Percentiles rank a stretch among this genome's conserved stretches.
Evolutionary conservation across 1,140 invertebrate species (phyloP).

Genomic region (Leptinotarsa undecemlineata): DNA sequence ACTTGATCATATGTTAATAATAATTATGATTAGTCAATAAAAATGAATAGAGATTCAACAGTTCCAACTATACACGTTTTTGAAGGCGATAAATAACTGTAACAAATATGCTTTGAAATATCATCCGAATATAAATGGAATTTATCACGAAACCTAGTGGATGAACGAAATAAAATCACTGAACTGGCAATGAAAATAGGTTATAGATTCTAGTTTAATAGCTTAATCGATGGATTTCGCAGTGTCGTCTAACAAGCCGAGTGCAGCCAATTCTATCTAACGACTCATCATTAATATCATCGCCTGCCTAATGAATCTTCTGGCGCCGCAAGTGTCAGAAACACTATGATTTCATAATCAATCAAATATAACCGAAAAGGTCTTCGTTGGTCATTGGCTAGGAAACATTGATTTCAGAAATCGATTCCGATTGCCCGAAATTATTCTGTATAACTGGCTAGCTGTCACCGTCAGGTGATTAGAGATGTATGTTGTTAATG

Average conservation of each 20-base stretch:
- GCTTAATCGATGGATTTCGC: background rate
- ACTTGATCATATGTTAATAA: no score
- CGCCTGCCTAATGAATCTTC: slow-evolving; percentile 7
- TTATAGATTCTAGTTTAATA: background rate
- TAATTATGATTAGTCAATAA: no score
- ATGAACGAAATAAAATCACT: background rate
- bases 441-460: no score
- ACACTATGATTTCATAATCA: slow-evolving; percentile 3
- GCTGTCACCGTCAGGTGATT: no score
- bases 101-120: background rate
- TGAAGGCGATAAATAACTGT: no score
- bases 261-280: background rate
- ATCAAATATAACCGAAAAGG: background rate
- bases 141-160: background rate
- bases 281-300: slow-evolving; percentile 8
- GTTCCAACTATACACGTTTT: no score
- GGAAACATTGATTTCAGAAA: background rate
- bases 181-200: background rate
- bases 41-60: no score
- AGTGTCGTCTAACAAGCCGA: background rate
- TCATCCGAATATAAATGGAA: background rate
- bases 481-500: no score
- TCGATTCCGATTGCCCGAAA: no score
- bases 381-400: background rate
- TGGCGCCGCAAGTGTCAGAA: slow-evolving; percentile 1